Percentiles rank a stretch among this genome's conserved stretches.
phyloP scores from a whole-genome alignment of 2,113 vertebrate species.

The Pipa parva region DNA sequence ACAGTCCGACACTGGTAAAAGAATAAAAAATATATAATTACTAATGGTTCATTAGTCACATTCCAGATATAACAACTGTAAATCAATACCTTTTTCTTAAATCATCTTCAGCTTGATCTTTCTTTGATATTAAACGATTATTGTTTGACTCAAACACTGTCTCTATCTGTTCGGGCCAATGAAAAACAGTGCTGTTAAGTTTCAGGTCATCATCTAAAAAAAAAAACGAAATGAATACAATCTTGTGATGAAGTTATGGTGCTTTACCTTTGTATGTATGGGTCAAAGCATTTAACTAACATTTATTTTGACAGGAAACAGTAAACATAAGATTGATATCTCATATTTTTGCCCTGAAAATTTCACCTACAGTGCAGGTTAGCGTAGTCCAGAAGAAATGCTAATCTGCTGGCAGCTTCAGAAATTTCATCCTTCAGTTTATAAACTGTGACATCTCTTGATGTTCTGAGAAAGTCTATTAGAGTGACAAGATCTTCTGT shows the following conservation, averaged over 20 bases:
- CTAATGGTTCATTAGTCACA: no score
- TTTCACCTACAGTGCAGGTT: slow-evolving; percentile 66
- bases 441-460: slow-evolving; percentile 71
- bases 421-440: slow-evolving; percentile 66
- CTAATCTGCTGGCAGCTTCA: slow-evolving; percentile 64
- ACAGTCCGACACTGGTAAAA: no score
- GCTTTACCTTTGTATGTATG: no score
- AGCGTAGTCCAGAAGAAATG: slow-evolving; percentile 78
- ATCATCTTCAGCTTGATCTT: slow-evolving; percentile 55
- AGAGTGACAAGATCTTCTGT: slow-evolving; percentile 74
- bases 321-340: no score
- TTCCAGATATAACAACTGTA: background rate
- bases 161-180: slow-evolving; percentile 74
- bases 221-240: no score
- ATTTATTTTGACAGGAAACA: no score
- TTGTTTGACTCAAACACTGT: slow-evolving; percentile 64
- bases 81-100: slow-evolving; percentile 63
- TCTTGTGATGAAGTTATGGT: no score
- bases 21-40: no score
- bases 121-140: slow-evolving; percentile 50
- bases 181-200: slow-evolving; percentile 74
- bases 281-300: no score
- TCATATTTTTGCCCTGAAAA: no score
- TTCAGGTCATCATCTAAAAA: slow-evolving; percentile 74
- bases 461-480: slow-evolving; percentile 65